Evolutionary conservation across 1,140 invertebrate genomes (phyloP), one percentile per base, ranked within the genome.

Genomic region (Cydia strobilella): DNA sequence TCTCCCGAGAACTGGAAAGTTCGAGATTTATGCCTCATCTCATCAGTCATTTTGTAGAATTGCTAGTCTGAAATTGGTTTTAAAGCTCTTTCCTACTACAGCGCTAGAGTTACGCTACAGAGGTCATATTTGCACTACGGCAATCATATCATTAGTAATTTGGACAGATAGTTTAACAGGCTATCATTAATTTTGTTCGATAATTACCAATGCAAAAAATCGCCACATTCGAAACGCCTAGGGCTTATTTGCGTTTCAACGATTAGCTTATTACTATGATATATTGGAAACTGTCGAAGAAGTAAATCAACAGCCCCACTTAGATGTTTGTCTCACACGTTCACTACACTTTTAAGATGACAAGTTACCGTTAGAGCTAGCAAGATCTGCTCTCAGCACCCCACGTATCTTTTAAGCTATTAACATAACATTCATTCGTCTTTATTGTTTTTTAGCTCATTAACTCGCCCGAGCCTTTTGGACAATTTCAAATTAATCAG

Each of bases 401-500:
- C 20, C 20, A 59, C 54, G 54, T 59, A 59, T 59, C 5, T 59
- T 59, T 59, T 20, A 59, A 23, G 4, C 54, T 59, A 59, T 59
- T 59, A 59, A 59, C 51, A 54, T 54, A 54, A 54, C 54, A 59
- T 59, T 59, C 54, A 59, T 59, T 59, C 20, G 54, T 59, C 54
- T 20, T 59, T 59, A 59, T 59, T 59, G 54, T 59, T 59, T 59
- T 59, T 59, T 59, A 59, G 54, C 20, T 59, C 20, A 59, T 59
- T 59, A 59, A 12, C 20, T 59, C 18, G 20, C 1, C 10, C 20
- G 54, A 23, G 54, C 54, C 54, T 59, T 59, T 69, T 39, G 31
- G 65, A 69, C 65, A 69, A 69, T 69, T 69, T 69, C 27, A 69
- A 69, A 69, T 69, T 69, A 69, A 69, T 69, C 65, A 69, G 65